Evolutionary conservation across 2,888 invertebrate species (phyloP).

Genomic region (Cryptophagus acutangulus): DNA sequence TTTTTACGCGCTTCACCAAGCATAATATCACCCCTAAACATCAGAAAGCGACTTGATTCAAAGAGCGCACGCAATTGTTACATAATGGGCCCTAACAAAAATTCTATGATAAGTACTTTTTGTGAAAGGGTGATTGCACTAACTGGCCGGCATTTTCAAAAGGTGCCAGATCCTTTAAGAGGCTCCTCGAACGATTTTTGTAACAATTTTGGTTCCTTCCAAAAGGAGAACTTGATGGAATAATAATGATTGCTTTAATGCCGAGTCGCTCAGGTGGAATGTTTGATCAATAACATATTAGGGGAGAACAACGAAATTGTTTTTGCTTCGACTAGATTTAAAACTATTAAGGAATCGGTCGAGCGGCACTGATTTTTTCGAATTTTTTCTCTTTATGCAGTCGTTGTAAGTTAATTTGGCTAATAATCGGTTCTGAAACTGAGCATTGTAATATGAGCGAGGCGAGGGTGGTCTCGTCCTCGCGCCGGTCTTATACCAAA

Average conservation of each 20-base stretch:
- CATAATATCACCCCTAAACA: conserved; percentile 30
- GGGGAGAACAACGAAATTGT: conserved; percentile 29
- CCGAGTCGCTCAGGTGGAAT: conserved; percentile 23
- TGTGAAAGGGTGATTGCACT: conserved; percentile 40
- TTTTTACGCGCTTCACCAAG: conserved; percentile 36
- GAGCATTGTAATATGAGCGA: too few relatives aligned
- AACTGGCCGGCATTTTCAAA: conserved; percentile 40
- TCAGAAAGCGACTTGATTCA: conserved; percentile 31
- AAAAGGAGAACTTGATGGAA: conserved; percentile 25
- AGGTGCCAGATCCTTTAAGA: conserved; percentile 42
- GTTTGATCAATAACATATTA: conserved; percentile 32
- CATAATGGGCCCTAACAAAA: conserved; percentile 45
- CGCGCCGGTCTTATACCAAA: too few relatives aligned
- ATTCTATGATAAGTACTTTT: conserved; percentile 33
- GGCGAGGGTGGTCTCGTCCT: conserved; percentile 34
- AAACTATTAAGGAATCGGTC: conserved; percentile 23
- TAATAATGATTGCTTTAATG: conserved; percentile 28
- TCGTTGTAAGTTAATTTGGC: conserved; percentile 38
- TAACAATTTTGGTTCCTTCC: conserved; percentile 20
- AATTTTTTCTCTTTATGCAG: too few relatives aligned
- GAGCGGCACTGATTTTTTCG: conserved; percentile 20
- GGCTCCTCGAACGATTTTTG: conserved; percentile 30
- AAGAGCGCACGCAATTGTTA: conserved; percentile 41
- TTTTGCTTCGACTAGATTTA: conserved; percentile 23
- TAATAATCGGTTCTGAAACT: conserved; percentile 36